Conservation (phyloP, 2,888 invertebrate species). For the Deilephila porcellus region DNA sequence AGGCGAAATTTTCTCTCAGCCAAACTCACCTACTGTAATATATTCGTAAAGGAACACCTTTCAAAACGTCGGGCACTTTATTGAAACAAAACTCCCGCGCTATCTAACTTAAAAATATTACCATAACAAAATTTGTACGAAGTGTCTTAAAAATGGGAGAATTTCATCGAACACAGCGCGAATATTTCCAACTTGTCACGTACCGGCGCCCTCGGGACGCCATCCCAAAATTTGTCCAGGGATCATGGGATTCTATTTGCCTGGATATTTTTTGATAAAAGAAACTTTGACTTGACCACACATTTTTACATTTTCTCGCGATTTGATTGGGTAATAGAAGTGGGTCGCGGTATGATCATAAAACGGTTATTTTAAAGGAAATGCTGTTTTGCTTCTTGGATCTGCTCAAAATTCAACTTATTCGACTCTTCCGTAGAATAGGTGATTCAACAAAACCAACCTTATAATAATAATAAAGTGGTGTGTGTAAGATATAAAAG, state of each 20-base stretch:
- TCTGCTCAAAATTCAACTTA: too few species aligned
- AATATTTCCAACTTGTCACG: constrained; percentile 59
- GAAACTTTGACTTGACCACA: constrained; percentile 29
- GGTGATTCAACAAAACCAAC: too few species aligned
- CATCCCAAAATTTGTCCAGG: constrained; percentile 62
- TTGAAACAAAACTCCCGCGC: constrained; percentile 19
- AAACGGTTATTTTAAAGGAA: too few species aligned
- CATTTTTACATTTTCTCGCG: background rate
- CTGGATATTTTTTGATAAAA: constrained; percentile 25
- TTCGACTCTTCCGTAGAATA: too few species aligned
- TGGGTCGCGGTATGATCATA: too few species aligned
- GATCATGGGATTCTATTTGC: constrained; percentile 56
- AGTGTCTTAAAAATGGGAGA: constrained; percentile 39
- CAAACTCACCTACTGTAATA: background rate
- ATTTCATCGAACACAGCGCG: constrained; percentile 46
- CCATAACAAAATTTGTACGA: constrained; percentile 24
- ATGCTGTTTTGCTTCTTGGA: too few species aligned
- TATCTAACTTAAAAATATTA: constrained; percentile 24
- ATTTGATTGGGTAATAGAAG: background rate
- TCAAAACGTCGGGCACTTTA: constrained; percentile 16
- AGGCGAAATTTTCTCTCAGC: too few species aligned
- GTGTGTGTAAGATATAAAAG: too few species aligned
- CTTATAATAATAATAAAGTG: too few species aligned
- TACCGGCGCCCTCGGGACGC: constrained; percentile 47
- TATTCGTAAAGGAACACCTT: constrained; percentile 21